Evolutionary conservation across 2,797 vertebrate species (phyloP).

Genomic region (Cuculus canorus): DNA sequence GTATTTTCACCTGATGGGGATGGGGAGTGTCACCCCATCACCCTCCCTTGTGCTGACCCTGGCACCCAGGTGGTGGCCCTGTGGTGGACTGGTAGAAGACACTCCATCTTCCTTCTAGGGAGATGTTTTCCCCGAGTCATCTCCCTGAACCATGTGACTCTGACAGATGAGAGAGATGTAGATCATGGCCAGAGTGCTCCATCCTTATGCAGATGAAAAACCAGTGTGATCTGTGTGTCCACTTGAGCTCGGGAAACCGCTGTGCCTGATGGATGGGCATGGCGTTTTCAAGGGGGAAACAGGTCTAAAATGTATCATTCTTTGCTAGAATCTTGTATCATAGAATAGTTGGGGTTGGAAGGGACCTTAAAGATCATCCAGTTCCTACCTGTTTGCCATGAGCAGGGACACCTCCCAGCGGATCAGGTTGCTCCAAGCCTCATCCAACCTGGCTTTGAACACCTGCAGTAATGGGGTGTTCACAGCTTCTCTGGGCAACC

Average conservation of each 20-base stretch:
- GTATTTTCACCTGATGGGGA: background rate
- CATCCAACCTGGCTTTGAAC: too few species aligned
- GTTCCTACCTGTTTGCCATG: too few species aligned
- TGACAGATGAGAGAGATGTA: background rate
- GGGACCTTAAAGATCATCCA: too few species aligned
- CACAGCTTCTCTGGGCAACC: too few species aligned
- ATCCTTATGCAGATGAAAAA: background rate
- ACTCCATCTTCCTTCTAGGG: background rate
- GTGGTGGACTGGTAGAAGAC: background rate
- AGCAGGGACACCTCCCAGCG: too few species aligned
- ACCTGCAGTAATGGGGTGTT: too few species aligned
- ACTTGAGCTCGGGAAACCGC: background rate
- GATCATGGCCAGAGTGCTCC: background rate
- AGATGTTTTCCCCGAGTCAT: background rate
- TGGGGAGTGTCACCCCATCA: too few species aligned
- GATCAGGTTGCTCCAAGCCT: too few species aligned
- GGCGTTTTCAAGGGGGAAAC: background rate
- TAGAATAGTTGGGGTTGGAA: too few species aligned
- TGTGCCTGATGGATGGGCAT: background rate
- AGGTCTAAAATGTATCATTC: background rate
- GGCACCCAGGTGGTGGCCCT: background rate
- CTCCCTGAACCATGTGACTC: background rate
- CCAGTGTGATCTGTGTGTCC: rapidly evolving
- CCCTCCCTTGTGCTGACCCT: background rate
- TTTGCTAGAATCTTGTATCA: background rate